Percentiles rank a stretch among this genome's conserved stretches.
phyloP scores from a whole-genome alignment of 2,888 invertebrate genomes.

The Aplocera efformata region DNA sequence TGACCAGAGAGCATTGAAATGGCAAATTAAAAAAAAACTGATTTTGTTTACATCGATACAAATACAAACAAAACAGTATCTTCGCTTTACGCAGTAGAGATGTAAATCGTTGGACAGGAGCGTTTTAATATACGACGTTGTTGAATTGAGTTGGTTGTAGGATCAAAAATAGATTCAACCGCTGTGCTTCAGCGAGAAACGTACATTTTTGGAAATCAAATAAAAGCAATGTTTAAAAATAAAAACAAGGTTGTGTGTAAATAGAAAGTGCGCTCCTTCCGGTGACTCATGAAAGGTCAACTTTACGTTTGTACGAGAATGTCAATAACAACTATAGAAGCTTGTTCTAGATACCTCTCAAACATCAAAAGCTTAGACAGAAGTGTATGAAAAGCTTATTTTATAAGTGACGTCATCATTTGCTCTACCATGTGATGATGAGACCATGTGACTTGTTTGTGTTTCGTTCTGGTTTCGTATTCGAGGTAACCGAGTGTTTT shows the following conservation, averaged over 20 bases:
- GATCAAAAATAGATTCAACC: conserved; percentile 66
- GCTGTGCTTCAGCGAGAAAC: conserved; percentile 64
- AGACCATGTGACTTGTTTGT: too few relatives aligned
- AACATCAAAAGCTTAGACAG: not conserved
- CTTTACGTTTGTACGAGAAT: conserved; percentile 31
- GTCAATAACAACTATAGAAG: too few relatives aligned
- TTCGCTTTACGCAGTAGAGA: conserved; percentile 39
- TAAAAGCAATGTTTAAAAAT: conserved; percentile 68
- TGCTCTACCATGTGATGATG: too few relatives aligned
- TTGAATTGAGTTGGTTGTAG: conserved; percentile 49
- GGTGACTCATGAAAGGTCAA: conserved; percentile 47
- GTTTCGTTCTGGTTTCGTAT: too few relatives aligned
- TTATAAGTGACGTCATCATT: too few relatives aligned
- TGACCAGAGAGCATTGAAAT: conserved; percentile 31
- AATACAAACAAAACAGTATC: conserved; percentile 38
- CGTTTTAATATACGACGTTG: conserved; percentile 55
- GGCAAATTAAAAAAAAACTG: conserved; percentile 30
- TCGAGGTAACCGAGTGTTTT: too few relatives aligned
- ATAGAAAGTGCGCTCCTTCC: conserved; percentile 45
- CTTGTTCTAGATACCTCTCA: too few relatives aligned
- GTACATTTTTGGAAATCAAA: conserved; percentile 79
- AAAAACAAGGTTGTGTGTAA: conserved; percentile 62
- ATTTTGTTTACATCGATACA: conserved; percentile 30
- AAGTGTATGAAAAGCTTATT: too few relatives aligned
- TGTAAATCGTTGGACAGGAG: conserved; percentile 46